Evolutionary conservation across 1,140 invertebrate species (phyloP).

Genomic region (Aphidius gifuensis): DNA sequence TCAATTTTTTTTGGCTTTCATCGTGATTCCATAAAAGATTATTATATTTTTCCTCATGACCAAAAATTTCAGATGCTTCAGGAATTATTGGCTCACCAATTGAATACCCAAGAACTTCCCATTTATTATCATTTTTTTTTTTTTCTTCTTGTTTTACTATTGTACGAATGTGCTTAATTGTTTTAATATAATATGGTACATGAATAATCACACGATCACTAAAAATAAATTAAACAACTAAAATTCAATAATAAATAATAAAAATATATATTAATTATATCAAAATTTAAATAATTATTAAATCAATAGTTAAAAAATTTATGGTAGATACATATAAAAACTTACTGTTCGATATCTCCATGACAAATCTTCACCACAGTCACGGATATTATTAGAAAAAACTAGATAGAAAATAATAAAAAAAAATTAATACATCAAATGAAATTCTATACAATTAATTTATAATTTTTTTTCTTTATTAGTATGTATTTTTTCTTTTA

Average conservation of each 20-base stretch:
- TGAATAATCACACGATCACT: slow-evolving; percentile 47
- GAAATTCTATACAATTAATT: too few relatives aligned
- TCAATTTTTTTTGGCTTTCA: too few relatives aligned
- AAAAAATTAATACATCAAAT: background rate
- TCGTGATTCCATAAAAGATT: too few relatives aligned
- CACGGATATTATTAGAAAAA: background rate
- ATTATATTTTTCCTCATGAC: slow-evolving; percentile 1
- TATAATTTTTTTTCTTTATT: background rate
- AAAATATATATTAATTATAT: background rate
- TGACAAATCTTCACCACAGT: background rate
- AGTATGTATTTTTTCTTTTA: background rate
- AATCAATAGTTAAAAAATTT: too few relatives aligned
- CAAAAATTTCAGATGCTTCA: slow-evolving; percentile 28
- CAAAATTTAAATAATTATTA: too few relatives aligned
- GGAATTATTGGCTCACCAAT: slow-evolving; percentile 43
- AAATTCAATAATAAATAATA: background rate
- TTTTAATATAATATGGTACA: slow-evolving; percentile 50
- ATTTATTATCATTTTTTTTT: slow-evolving; percentile 38
- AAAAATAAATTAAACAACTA: slow-evolving; percentile 10
- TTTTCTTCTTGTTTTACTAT: slow-evolving; percentile 47
- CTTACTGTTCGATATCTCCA: slow-evolving; percentile 3
- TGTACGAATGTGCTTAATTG: slow-evolving; percentile 49
- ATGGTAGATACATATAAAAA: background rate
- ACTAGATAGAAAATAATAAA: background rate
- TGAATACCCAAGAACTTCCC: slow-evolving; percentile 46